Evolutionary conservation across 2,113 vertebrate genomes (phyloP).

Genomic region (Sturnus vulgaris): DNA sequence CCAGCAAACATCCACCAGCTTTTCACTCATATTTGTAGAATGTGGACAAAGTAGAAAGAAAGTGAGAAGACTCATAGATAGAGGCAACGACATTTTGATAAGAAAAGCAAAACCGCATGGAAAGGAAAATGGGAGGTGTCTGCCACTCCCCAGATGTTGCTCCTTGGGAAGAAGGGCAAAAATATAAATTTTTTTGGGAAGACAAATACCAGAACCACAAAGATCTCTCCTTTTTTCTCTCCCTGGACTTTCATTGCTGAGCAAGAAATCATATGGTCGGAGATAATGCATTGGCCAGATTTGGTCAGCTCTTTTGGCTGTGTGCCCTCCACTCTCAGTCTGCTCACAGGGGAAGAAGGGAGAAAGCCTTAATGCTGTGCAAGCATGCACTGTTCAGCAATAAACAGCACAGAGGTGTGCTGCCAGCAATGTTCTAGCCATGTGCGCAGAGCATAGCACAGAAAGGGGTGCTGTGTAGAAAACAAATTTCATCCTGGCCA

Average conservation of each 20-base stretch:
- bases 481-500: background rate
- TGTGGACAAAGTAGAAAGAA: background rate
- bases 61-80: background rate
- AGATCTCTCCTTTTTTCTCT: background rate
- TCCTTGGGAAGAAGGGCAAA: background rate
- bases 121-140: background rate
- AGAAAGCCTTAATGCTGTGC: background rate
- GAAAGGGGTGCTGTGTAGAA: background rate
- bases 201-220: background rate
- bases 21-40: background rate
- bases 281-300: background rate
- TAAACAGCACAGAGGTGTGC: background rate
- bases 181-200: background rate
- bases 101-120: background rate
- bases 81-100: background rate
- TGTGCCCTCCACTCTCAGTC: background rate
- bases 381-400: fast-evolving
- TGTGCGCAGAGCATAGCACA: fast-evolving
- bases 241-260: background rate
- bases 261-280: background rate
- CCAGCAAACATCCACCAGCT: background rate
- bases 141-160: background rate
- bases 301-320: background rate
- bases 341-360: background rate
- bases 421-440: background rate